Evolutionary conservation across 2,113 vertebrate genomes (phyloP).

Genomic region (Tursiops truncatus): DNA sequence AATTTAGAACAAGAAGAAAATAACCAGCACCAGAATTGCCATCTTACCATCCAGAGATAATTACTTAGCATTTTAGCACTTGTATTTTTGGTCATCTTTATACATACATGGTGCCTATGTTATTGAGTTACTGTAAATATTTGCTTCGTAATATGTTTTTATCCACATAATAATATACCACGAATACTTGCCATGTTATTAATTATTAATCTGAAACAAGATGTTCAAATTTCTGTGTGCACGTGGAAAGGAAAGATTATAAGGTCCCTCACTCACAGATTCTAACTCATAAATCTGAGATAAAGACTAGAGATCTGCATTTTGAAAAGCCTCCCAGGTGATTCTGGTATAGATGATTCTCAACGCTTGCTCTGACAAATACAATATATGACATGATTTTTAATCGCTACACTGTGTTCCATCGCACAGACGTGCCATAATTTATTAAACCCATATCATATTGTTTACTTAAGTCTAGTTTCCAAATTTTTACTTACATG

Average conservation of each 20-base stretch:
- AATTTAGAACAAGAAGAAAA: neutral
- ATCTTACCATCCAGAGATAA: neutral
- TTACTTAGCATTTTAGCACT: neutral
- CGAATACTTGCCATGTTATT: neutral
- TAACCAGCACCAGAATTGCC: neutral
- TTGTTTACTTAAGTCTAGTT: conserved; percentile 9
- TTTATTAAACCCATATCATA: neutral
- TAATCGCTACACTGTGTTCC: neutral
- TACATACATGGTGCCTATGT: neutral
- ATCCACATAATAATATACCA: neutral
- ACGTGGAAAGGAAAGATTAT: neutral
- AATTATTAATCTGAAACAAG: neutral
- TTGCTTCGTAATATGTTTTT: neutral
- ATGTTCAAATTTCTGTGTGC: neutral
- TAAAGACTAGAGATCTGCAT: neutral
- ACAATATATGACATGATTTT: neutral
- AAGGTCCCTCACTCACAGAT: neutral
- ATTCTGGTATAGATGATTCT: neutral
- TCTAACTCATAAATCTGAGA: neutral
- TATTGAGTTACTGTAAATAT: neutral
- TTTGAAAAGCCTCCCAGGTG: neutral
- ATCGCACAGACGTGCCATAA: neutral
- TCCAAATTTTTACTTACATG: neutral
- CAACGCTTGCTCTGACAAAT: neutral
- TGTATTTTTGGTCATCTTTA: neutral